Conservation (phyloP, 2,888 invertebrate species). For the Leucophora obtusa region DNA sequence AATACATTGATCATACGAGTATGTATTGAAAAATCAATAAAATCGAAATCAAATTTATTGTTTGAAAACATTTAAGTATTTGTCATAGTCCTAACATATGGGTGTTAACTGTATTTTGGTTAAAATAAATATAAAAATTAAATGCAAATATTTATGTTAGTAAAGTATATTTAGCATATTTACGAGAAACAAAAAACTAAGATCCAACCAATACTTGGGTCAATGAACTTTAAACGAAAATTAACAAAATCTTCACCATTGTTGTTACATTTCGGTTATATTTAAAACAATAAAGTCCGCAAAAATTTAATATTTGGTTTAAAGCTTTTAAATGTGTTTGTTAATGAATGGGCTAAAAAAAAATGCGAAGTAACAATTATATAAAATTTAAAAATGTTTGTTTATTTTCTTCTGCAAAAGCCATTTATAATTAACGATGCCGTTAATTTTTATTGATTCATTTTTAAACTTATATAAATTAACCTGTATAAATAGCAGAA, state of each 20-base stretch:
- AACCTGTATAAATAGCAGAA: no score
- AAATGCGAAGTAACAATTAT: not conserved
- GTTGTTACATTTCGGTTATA: not conserved
- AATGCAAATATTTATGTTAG: not conserved
- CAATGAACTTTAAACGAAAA: conserved; percentile 18
- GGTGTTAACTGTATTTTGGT: not conserved
- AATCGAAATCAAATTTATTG: no score
- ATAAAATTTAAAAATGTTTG: no score
- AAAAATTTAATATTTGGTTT: not conserved
- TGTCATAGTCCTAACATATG: not conserved
- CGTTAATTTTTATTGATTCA: not conserved
- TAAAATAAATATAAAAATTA: not conserved
- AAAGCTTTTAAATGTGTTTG: not conserved
- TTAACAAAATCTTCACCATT: conserved; percentile 1
- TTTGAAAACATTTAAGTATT: not conserved
- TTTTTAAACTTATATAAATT: no score
- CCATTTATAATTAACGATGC: not conserved
- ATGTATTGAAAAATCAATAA: no score
- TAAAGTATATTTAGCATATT: conserved; percentile 16
- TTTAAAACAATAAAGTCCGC: not conserved
- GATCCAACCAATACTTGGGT: not conserved
- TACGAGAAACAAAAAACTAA: conserved; percentile 2
- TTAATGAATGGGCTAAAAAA: not conserved
- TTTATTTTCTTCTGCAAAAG: not conserved
- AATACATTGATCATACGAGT: no score